phyloP scores from a whole-genome alignment of 92 coral and sea anemone genomes.

The Plumapathes pennacea region DNA sequence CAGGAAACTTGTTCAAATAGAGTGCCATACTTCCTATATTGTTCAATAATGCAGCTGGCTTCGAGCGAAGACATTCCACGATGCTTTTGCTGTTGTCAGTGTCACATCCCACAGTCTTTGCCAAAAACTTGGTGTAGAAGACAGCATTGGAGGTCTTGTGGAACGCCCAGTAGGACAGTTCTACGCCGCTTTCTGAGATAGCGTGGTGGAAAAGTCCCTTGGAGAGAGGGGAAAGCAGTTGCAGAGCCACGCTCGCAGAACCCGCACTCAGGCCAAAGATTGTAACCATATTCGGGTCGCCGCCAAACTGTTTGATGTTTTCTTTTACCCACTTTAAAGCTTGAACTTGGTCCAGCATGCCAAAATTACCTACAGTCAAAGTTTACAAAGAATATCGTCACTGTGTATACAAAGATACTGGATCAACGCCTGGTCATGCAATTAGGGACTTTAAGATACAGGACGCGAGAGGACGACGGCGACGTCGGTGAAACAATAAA shows the following conservation, averaged over 20 bases:
- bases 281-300: constrained; percentile 58
- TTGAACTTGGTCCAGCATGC: constrained; percentile 70
- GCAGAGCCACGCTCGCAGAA: constrained; percentile 64
- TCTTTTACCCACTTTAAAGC: constrained; percentile 59
- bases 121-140: constrained; percentile 25
- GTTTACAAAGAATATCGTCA: too few relatives aligned
- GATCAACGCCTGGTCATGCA: too few relatives aligned
- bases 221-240: constrained; percentile 57
- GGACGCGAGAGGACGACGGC: too few relatives aligned
- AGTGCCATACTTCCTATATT: constrained; percentile 9
- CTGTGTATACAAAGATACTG: too few relatives aligned
- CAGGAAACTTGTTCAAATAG: constrained; percentile 21
- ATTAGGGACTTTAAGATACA: too few relatives aligned
- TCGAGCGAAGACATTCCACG: constrained; percentile 59
- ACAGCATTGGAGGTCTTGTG: constrained; percentile 37
- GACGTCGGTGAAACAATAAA: too few relatives aligned
- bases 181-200: constrained; percentile 16
- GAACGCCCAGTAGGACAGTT: constrained; percentile 71
- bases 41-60: constrained; percentile 31
- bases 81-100: constrained; percentile 20
- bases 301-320: constrained; percentile 55
- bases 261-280: constrained; percentile 78
- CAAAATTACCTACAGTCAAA: too few relatives aligned
- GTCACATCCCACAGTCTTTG: constrained; percentile 38
- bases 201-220: constrained; percentile 71